Evolutionary conservation across 2,797 vertebrate genomes (phyloP), one percentile per base, ranked within the genome.

Genomic region (Gymnothorax javanicus): DNA sequence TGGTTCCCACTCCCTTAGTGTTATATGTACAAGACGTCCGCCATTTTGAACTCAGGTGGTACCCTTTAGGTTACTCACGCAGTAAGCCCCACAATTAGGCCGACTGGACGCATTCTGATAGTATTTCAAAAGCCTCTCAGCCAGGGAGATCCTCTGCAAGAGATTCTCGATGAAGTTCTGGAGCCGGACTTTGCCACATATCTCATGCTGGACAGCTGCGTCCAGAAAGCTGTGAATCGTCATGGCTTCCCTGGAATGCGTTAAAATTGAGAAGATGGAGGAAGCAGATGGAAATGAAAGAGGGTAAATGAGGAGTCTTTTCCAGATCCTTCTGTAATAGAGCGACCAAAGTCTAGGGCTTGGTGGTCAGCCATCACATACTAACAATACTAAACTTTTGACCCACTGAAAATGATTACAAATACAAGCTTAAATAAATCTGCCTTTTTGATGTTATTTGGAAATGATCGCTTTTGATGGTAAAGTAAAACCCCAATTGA

Each of bases 61-160:
- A 13, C 27, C 60, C 43, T 60, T 50, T 56, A 12, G 56, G 50
- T 33, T 59, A 87, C 90, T 23, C 93, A 96, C 96, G 93, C 90
- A 92, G 90, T 93, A 92, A 89, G 91, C 92, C 77, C 71, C 89
- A 92, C 92, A 93, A 88, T 90, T 93, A 0, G 90, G 89, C 50
- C 92, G 91, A 83, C 94, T 94, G 86, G 93, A 90, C 82, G 91
- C 92, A 56, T 93, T 96, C 90, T 98, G 97, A 94, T 99, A 99
- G 90, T 97, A 97, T 79, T 99, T 97, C 88, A 99, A 92, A 88
- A 99, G 97, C 85, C 96, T 96, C 82, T 96, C 96, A 0, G 96
- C 96, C 90, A 96, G 73, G 13, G 96, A 95, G 1, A 96, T 95
- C 0, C 96, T 92, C 25, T 94, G 94, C 90, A 96, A 54, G 20